These are phyloP conservation scores for Myiagra hebetior DNA, from an alignment of 2,113 vertebrate genomes.

Conservation along the genomic window DNA sequence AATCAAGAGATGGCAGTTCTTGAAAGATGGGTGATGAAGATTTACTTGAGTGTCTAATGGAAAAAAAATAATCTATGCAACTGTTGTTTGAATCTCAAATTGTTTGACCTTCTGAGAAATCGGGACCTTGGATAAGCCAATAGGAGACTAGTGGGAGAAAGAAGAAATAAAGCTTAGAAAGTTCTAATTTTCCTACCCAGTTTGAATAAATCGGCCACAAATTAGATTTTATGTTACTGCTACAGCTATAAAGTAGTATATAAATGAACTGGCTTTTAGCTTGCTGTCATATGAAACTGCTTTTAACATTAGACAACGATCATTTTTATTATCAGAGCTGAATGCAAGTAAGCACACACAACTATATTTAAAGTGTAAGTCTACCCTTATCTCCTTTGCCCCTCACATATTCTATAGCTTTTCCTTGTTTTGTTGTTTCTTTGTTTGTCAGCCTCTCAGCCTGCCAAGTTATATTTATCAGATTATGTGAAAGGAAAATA, in stretches of 20 bases:
- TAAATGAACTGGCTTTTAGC: constrained; percentile 59
- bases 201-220: constrained; percentile 31
- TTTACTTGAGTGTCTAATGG: background rate
- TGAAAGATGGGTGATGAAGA: background rate
- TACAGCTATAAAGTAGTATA: constrained; percentile 15
- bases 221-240: constrained; percentile 18
- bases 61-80: background rate
- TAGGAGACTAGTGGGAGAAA: background rate
- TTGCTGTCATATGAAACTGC: constrained; percentile 13
- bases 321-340: background rate
- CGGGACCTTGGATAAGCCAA: background rate
- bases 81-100: background rate
- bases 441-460: background rate
- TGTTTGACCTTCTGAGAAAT: background rate
- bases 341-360: background rate
- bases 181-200: background rate
- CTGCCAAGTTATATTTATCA: background rate
- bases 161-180: background rate
- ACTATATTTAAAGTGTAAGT: background rate
- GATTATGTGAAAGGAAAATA: background rate
- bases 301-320: constrained; percentile 30
- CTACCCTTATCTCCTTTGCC: background rate
- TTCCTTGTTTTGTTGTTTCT: background rate
- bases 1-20: background rate
- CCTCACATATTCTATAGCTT: background rate